Conservation (phyloP, 2,888 invertebrate species). For the Aleiodes testaceus region DNA sequence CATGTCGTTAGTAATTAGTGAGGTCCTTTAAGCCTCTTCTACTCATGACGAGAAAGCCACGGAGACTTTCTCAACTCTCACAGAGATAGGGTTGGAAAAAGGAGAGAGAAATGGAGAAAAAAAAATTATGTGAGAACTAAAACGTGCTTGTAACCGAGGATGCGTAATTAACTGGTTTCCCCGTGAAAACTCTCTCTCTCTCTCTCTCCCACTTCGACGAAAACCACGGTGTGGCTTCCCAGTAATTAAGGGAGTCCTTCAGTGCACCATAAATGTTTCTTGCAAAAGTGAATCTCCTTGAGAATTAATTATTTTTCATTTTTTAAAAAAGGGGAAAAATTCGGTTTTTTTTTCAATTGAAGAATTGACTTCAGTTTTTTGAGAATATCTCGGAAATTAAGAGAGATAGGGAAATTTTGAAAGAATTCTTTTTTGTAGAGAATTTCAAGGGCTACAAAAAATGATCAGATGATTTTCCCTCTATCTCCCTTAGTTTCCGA, state of each 20-base stretch:
- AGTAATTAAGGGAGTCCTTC: conserved; percentile 26
- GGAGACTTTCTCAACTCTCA: conserved; percentile 17
- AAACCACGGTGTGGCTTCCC: conserved; percentile 31
- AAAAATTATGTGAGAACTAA: conserved; percentile 23
- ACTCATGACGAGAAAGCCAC: conserved; percentile 6
- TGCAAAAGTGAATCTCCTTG: conserved; percentile 3
- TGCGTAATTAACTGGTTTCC: conserved; percentile 22
- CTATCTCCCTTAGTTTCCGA: no score
- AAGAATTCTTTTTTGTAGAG: no score
- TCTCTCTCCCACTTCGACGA: not conserved
- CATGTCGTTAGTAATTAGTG: conserved; percentile 27
- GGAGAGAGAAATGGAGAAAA: not conserved
- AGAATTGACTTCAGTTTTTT: no score
- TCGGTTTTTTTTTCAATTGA: not conserved
- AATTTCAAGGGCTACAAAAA: no score
- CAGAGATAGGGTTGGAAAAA: not conserved
- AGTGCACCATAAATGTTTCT: not conserved
- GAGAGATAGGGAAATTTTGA: no score
- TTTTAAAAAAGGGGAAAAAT: not conserved
- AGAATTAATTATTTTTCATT: not conserved
- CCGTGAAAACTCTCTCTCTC: not conserved
- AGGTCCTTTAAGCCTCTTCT: conserved; percentile 15
- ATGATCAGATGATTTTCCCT: no score
- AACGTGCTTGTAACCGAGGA: conserved; percentile 23
- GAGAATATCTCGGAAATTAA: no score